phyloP scores from a whole-genome alignment of 2,113 vertebrate species.

The Perca flavescens region DNA sequence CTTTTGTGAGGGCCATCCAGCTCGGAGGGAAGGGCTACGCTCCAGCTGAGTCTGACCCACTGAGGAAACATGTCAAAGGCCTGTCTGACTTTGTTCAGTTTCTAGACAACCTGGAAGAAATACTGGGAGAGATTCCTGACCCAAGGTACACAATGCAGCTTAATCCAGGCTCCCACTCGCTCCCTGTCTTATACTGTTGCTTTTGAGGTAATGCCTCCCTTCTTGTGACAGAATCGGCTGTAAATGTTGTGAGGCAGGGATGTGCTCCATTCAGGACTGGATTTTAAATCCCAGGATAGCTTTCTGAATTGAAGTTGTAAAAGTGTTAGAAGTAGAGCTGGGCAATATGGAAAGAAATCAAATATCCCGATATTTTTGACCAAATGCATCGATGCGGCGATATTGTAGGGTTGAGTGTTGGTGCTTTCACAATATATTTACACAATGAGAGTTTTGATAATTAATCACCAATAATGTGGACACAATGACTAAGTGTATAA shows the following conservation, averaged over 20 bases:
- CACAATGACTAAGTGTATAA: too few relatives aligned
- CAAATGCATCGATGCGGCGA: too few relatives aligned
- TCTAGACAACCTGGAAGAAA: slow-evolving; percentile 91
- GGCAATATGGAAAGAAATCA: too few relatives aligned
- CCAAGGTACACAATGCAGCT: slow-evolving; percentile 86
- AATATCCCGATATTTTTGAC: too few relatives aligned
- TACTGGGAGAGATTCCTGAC: slow-evolving; percentile 90
- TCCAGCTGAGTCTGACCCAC: slow-evolving; percentile 88
- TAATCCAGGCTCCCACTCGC: slow-evolving; percentile 8
- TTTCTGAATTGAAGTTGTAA: neutral
- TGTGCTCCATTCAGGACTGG: neutral
- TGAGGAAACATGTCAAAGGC: slow-evolving; percentile 91
- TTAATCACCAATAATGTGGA: too few relatives aligned
- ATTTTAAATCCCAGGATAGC: neutral
- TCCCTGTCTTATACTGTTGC: slow-evolving; percentile 25
- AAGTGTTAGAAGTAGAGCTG: neutral
- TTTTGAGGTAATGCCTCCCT: neutral
- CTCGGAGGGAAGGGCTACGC: slow-evolving; percentile 93
- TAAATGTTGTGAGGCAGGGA: neutral
- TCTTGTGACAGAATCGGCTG: neutral
- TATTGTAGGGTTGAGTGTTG: too few relatives aligned
- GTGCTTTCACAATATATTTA: too few relatives aligned
- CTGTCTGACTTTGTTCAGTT: slow-evolving; percentile 90
- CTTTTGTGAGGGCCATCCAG: slow-evolving; percentile 91
- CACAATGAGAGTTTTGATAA: too few relatives aligned